phyloP scores from a whole-genome alignment of 2,888 invertebrate species.

The Cataglyphis cursor region DNA sequence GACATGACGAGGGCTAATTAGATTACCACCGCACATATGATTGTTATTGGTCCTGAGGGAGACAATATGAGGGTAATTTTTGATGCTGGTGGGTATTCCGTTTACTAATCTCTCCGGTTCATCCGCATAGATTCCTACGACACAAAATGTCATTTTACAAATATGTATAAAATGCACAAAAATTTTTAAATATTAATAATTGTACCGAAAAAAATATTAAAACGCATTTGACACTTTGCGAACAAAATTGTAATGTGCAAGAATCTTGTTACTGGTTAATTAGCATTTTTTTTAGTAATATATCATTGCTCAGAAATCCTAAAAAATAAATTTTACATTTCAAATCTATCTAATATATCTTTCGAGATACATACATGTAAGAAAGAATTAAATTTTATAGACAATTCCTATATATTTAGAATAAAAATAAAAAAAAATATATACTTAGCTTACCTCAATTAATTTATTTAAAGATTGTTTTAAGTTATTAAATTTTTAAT shows the following conservation, averaged over 20 bases:
- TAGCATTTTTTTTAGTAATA: neutral
- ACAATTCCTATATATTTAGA: neutral
- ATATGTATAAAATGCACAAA: neutral
- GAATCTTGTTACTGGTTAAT: neutral
- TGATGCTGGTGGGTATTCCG: constrained; percentile 10
- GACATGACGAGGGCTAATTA: neutral
- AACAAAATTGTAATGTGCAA: neutral
- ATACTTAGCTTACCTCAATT: neutral
- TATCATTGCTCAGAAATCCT: neutral
- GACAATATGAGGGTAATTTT: neutral
- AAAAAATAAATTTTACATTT: neutral
- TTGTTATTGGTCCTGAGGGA: neutral
- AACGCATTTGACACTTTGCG: neutral
- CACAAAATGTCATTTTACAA: neutral
- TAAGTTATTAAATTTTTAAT: neutral
- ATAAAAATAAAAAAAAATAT: neutral
- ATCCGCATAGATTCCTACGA: constrained; percentile 26
- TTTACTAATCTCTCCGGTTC: constrained; percentile 38
- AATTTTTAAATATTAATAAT: neutral
- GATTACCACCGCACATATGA: constrained; percentile 39
- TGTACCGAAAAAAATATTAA: neutral
- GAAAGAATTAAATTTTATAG: neutral
- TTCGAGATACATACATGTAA: neutral
- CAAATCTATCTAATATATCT: neutral
- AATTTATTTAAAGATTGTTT: neutral